phyloP scores from a whole-genome alignment of 2,797 vertebrate genomes.

The Siniperca obscura region DNA sequence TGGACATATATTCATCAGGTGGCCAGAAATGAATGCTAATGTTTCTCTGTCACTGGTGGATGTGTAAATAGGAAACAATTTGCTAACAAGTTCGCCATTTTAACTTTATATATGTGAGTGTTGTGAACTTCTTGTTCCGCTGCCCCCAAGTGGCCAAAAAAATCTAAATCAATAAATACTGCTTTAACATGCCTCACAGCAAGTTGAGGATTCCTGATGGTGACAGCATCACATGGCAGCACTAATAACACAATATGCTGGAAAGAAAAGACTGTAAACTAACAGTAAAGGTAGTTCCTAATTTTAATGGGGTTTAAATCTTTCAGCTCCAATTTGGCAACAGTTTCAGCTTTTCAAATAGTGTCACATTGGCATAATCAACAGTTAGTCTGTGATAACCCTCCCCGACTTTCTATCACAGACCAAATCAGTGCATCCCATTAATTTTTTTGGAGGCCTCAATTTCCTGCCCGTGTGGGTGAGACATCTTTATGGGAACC shows the following conservation, averaged over 20 bases:
- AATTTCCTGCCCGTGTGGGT: slow-evolving; percentile 72
- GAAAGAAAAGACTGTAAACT: slow-evolving; percentile 14
- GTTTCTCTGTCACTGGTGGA: not conserved
- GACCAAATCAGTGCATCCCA: slow-evolving; percentile 76
- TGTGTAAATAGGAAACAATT: not conserved
- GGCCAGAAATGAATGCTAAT: not conserved
- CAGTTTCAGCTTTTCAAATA: slow-evolving; percentile 41
- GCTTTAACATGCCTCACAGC: slow-evolving; percentile 5
- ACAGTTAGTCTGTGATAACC: slow-evolving; percentile 62
- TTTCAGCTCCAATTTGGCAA: slow-evolving; percentile 14
- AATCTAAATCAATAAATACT: not conserved
- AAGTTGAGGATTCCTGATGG: not conserved
- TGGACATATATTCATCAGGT: not conserved
- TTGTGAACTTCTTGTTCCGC: not conserved
- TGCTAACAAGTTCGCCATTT: not conserved
- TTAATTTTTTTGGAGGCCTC: slow-evolving; percentile 73
- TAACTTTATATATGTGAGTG: not conserved
- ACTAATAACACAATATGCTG: slow-evolving; percentile 12
- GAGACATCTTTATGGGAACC: slow-evolving; percentile 83
- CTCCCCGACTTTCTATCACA: slow-evolving; percentile 62
- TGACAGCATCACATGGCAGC: not conserved
- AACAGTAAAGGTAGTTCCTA: slow-evolving; percentile 13
- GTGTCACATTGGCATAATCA: slow-evolving; percentile 62
- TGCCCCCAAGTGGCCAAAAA: not conserved
- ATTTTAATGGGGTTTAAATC: slow-evolving; percentile 34